A percentile compares a stretch with the other conserved stretches of the same genome.
Evolutionary conservation across 2,888 invertebrate genomes (phyloP).

Genomic region (Eupithecia pulchellata): DNA sequence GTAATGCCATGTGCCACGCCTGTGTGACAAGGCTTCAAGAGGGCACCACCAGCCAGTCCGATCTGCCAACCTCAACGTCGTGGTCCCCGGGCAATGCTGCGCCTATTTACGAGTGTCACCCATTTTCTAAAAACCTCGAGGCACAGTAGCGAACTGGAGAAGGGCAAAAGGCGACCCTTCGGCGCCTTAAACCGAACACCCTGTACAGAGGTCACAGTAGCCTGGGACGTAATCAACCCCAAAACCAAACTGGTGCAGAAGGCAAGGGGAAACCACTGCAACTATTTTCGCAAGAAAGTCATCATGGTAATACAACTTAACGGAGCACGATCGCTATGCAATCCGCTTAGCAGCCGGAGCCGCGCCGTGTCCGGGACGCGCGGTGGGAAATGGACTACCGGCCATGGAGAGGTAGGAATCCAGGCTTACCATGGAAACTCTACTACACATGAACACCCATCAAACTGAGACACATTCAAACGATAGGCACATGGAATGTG

Average conservation of each 20-base stretch:
- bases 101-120: too few species aligned
- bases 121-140: too few species aligned
- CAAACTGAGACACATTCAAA: constrained; percentile 3
- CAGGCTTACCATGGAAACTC: constrained; percentile 10
- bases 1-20: too few species aligned
- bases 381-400: constrained; percentile 1
- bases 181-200: too few species aligned
- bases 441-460: constrained; percentile 1
- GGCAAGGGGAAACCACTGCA: constrained; percentile 14
- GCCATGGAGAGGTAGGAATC: constrained; percentile 7
- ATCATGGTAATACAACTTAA: constrained; percentile 1
- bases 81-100: too few species aligned
- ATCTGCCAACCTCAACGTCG: too few species aligned
- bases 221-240: not conserved
- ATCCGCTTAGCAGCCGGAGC: constrained; percentile 4
- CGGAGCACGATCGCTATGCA: not conserved
- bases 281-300: constrained; percentile 10
- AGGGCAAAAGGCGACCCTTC: too few species aligned
- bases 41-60: too few species aligned
- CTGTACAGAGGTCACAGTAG: not conserved
- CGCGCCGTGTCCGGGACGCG: constrained; percentile 4
- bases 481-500: constrained; percentile 16
- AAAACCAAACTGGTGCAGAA: constrained; percentile 3
- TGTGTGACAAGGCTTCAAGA: too few species aligned
- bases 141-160: too few species aligned